Percentiles rank a stretch among this genome's conserved stretches.
These are phyloP conservation scores for Poeciliopsis occidentalis DNA, from an alignment of 2,113 vertebrate species.

Conservation along the genomic window DNA sequence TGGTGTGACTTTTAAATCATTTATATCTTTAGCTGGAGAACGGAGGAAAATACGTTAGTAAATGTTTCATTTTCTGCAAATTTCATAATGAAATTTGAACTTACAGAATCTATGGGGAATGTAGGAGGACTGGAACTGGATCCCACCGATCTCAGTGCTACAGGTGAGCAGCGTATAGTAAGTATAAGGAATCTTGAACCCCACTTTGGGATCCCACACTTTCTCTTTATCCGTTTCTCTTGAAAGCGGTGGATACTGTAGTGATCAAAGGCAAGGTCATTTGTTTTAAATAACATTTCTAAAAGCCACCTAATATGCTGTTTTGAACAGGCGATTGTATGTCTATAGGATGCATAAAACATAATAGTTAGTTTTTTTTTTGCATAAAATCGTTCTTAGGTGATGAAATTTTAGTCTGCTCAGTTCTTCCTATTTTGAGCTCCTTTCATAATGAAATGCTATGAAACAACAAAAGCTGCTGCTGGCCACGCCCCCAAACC, in stretches of 20 bases:
- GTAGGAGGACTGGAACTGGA: conserved; percentile 66
- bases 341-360: too few species aligned
- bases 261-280: conserved; percentile 4
- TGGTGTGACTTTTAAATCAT: conserved; percentile 65
- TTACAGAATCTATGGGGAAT: conserved; percentile 77
- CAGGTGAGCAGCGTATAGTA: conserved; percentile 69
- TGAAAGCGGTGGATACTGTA: conserved; percentile 8
- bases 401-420: too few species aligned
- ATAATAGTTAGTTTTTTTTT: too few species aligned
- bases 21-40: conserved; percentile 52
- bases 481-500: too few species aligned
- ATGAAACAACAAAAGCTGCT: too few species aligned
- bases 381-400: too few species aligned
- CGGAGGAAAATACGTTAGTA: conserved; percentile 6
- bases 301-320: neutral
- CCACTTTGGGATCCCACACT: conserved; percentile 84
- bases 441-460: too few species aligned
- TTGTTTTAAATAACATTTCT: conserved; percentile 6
- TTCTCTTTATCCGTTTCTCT: neutral
- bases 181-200: conserved; percentile 80
- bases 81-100: conserved; percentile 45
- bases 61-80: neutral
- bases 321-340: too few species aligned
- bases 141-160: conserved; percentile 57
- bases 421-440: too few species aligned